Evolutionary conservation across 2,888 invertebrate genomes (phyloP), one percentile per base, ranked within the genome.

Genomic region (Apotomis turbidana): DNA sequence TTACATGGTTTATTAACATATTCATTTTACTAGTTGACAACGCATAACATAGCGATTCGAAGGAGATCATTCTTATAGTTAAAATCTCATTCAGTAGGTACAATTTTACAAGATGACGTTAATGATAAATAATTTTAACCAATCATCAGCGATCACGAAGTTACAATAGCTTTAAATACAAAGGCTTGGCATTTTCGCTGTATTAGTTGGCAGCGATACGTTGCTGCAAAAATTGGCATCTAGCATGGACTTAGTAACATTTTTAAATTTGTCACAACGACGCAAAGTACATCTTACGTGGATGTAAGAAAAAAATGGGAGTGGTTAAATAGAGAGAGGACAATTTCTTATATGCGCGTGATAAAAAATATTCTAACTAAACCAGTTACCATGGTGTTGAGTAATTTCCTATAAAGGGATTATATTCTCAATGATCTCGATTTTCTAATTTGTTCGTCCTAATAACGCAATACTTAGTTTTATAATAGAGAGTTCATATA

Each of bases 401-500:
- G 54, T 54, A 58, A 10, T 13, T 66, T 49, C 27, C 46, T 66
- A 54, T n/a, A n/a, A 60, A 44, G 44, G 12, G 6, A 46, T 49
- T 41, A 60, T 55, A 54, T 60, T 60, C 27, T 60, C 52, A 36
- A 71, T 67, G 66, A 71, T 71, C 71, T 71, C 71, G 60, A 71
- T 68, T 68, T 58, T 58, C 15, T 57, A 55, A 71, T 71, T 68
- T 67, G 1, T 62, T 68, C 71, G 71, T 71, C 71, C 71, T 61
- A 51, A 44, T 57, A 62, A 62, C 57, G 68, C 68, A 71, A 71
- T 71, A 71, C 51, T 71, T 63, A 68, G 64, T 67, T 67, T 68
- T 68, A 71, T 68, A 62, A 71, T 71, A 71, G 71, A 71, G 67
- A 55, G 15, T 71, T 71, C 57, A 62, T 68, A 71, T 71, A 71